Evolutionary conservation across 1,140 invertebrate species (phyloP).

Genomic region (Mamestra configurata): DNA sequence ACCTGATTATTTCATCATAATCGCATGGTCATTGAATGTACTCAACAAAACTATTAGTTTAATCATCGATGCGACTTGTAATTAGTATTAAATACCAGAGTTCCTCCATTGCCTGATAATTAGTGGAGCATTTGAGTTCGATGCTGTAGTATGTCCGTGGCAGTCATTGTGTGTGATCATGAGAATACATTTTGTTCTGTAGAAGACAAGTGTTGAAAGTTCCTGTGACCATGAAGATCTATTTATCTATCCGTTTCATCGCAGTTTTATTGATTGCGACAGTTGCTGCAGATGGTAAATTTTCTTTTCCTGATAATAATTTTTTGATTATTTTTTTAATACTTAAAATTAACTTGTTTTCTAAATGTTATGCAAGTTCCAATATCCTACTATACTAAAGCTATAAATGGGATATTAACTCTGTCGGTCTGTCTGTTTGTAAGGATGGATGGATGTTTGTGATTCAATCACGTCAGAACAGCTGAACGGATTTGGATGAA

Average conservation of each 20-base stretch:
- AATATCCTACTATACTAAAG: too few species aligned
- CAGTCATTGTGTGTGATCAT: conserved; percentile 48
- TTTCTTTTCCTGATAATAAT: background rate
- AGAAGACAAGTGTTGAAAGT: background rate
- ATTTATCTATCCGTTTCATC: conserved; percentile 2
- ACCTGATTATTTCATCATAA: conserved; percentile 50
- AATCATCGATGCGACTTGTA: conserved; percentile 59
- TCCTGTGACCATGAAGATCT: conserved; percentile 9
- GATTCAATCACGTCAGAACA: too few species aligned
- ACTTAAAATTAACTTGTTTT: background rate
- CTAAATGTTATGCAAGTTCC: background rate
- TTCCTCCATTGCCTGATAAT: conserved; percentile 60
- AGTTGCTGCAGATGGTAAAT: conserved; percentile 18
- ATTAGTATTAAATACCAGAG: conserved; percentile 66
- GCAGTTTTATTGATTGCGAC: background rate
- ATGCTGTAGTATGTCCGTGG: background rate
- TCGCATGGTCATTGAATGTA: conserved; percentile 50
- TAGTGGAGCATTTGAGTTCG: conserved; percentile 58
- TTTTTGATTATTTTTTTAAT: background rate
- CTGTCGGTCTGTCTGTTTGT: too few species aligned
- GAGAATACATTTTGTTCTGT: conserved; percentile 30
- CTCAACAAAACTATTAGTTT: conserved; percentile 58
- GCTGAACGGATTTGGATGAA: too few species aligned
- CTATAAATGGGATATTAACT: too few species aligned
- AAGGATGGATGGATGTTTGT: too few species aligned